phyloP scores from a whole-genome alignment of 2,113 vertebrate species.

The Megaceryle torquata region DNA sequence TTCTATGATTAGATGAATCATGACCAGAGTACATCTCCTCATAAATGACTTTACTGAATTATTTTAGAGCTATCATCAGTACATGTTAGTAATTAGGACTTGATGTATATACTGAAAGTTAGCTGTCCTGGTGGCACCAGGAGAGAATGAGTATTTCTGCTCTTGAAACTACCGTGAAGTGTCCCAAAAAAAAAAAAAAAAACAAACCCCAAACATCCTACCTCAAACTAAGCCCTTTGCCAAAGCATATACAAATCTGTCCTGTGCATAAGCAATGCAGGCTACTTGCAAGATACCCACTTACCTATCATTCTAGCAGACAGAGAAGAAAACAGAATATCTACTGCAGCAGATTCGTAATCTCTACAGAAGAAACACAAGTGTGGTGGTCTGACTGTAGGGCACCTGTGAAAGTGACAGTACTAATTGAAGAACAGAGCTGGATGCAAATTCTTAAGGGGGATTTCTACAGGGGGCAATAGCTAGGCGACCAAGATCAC shows the following conservation, averaged over 20 bases:
- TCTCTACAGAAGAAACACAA: neutral
- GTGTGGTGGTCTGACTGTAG: rapidly evolving
- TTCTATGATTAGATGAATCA: neutral
- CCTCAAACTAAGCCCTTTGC: neutral
- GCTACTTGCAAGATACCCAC: neutral
- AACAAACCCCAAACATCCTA: neutral
- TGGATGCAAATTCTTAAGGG: neutral
- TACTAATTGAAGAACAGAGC: neutral
- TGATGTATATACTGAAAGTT: neutral
- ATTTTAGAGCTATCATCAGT: neutral
- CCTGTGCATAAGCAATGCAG: neutral
- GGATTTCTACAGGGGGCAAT: neutral
- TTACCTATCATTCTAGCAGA: neutral
- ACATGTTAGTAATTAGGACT: neutral
- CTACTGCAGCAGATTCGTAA: neutral
- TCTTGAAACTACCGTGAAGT: neutral
- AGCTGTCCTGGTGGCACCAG: neutral
- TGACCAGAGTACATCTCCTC: neutral
- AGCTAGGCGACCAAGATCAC: neutral
- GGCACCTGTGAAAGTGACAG: neutral
- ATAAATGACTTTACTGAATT: neutral
- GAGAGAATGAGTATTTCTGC: neutral
- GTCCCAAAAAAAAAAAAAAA: neutral
- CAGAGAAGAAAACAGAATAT: neutral
- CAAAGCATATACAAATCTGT: neutral